Evolutionary conservation across 2,888 invertebrate genomes (phyloP), one percentile per base, ranked within the genome.

Genomic region (Onthophagus sagittarius): DNA sequence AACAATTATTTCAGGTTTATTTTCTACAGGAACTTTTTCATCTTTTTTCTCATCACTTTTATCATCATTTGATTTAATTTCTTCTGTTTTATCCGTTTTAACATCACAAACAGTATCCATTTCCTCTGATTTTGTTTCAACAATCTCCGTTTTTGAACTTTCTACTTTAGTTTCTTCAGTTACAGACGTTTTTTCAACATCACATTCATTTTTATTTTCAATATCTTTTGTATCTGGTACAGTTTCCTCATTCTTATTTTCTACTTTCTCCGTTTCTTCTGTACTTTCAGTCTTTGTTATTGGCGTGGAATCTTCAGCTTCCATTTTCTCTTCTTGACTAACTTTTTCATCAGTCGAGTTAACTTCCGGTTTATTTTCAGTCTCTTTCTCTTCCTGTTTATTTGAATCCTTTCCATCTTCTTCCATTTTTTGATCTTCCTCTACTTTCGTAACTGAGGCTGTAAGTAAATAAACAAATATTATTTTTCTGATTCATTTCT

Each of bases 231-330:
- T 33, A 62, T 33, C 62, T n/a, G 62, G 6, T 2, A 15, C 14
- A 23, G 31, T 69, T 23, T 6, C 32, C 13, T 39, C 23, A n/a
- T 67, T 14, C 9, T 64, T 23, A 32, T 11, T 72, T 69, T 71
- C 76, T 72, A 77, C 78, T 32, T 75, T 73, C 65, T 77, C 79
- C 33, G 75, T 13, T n/a, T 9, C 33, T 69, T 71, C 71, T 76
- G 76, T 70, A 76, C 74, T 63, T 74, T 80, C 79, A 31, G n/a
- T 67, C 13, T n/a, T 23, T 23, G 1, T 23, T 23, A 23, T 23
- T 23, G 31, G 75, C 53, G 7, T 64, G 1, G 23, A 13, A 11
- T 75, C 32, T 74, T 80, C 79, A 13, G 62, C 33, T 39, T 75
- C 71, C 32, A 70, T 15, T 15, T 33, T 64, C 6, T 71, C 65